A percentile compares a stretch with the other conserved stretches of the same genome.
Conservation (phyloP, 2,888 invertebrate species). For the Netelia inedita region DNA sequence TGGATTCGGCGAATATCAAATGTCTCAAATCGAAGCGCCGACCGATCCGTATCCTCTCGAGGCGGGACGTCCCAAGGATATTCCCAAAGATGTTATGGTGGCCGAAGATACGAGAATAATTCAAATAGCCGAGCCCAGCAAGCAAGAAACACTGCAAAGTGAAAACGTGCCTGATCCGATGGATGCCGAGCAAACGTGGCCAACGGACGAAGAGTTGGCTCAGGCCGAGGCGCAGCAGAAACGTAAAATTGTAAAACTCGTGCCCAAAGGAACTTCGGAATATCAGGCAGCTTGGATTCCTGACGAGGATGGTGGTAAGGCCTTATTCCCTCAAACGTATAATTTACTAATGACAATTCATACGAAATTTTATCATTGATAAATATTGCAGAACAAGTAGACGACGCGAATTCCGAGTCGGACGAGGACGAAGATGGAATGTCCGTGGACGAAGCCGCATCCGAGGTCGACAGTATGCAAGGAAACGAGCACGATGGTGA, state of each 20-base stretch:
- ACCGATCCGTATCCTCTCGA: conserved; percentile 89
- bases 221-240: conserved; percentile 88
- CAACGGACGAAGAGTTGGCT: conserved; percentile 95
- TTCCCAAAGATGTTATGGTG: conserved; percentile 83
- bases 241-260: conserved; percentile 90
- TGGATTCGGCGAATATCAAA: conserved; percentile 97
- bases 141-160: conserved; percentile 91
- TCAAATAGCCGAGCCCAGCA: conserved; percentile 88
- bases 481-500: conserved; percentile 87
- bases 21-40: conserved; percentile 91
- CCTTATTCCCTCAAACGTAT: too few relatives aligned
- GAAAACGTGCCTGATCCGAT: conserved; percentile 95
- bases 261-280: conserved; percentile 98
- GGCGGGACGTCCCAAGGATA: conserved; percentile 81
- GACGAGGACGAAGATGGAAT: conserved; percentile 85
- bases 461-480: conserved; percentile 76
- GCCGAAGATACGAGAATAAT: conserved; percentile 86
- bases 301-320: conserved; percentile 88
- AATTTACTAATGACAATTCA: too few relatives aligned
- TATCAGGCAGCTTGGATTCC: conserved; percentile 98
- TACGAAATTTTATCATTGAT: not conserved
- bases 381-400: conserved; percentile 76
- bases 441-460: conserved; percentile 79
- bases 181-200: conserved; percentile 99
- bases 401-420: conserved; percentile 85